These are phyloP conservation scores for Heterotis niloticus DNA, from an alignment of 2,113 vertebrate species.

Conservation along the genomic window DNA sequence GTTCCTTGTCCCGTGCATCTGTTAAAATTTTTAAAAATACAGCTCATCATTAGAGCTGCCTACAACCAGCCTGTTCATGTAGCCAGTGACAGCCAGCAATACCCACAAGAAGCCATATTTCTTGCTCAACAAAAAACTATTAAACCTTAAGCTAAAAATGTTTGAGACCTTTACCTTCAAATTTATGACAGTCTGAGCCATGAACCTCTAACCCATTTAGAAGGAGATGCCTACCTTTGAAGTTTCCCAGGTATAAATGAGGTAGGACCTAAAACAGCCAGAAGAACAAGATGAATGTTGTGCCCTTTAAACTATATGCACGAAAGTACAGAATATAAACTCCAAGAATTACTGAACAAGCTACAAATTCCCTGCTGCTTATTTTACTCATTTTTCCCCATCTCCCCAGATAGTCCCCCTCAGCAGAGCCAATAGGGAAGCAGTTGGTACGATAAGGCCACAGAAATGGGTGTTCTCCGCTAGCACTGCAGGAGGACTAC, in stretches of 20 bases:
- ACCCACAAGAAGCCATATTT: no score
- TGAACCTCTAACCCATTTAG: neutral
- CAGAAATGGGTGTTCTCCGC: neutral
- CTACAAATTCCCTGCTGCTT: no score
- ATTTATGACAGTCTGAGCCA: neutral
- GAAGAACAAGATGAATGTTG: neutral
- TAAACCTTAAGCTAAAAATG: no score
- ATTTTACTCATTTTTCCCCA: neutral
- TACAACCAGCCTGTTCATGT: no score
- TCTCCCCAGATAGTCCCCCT: neutral
- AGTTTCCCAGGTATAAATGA: conserved; percentile 89
- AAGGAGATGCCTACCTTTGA: conserved; percentile 74
- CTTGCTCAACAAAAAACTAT: no score
- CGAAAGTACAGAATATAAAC: no score
- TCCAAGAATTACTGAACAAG: no score
- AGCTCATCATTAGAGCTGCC: no score
- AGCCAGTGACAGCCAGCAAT: no score
- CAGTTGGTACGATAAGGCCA: neutral
- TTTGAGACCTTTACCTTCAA: neutral
- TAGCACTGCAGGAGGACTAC: neutral
- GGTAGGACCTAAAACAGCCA: conserved; percentile 76
- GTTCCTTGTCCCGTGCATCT: conserved; percentile 87
- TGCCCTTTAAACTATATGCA: no score
- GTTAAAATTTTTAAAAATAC: neutral
- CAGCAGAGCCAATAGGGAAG: no score